Conservation (phyloP, 2,797 vertebrate genomes). For the Artibeus lituratus region DNA sequence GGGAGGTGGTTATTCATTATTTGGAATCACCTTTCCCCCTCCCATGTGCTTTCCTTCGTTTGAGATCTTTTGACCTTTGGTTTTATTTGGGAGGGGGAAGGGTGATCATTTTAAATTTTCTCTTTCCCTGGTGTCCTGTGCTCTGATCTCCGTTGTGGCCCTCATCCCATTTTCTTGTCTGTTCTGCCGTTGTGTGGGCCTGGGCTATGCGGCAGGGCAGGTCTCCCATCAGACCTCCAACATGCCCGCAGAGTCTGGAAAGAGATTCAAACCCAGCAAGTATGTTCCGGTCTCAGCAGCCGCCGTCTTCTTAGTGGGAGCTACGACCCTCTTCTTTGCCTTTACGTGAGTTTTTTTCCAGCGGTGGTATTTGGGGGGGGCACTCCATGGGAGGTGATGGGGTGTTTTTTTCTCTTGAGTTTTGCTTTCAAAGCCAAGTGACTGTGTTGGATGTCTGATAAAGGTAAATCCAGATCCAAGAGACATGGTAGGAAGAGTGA, state of each 20-base stretch:
- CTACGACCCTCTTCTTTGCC: conserved; percentile 97
- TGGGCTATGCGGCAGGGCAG: conserved; percentile 88
- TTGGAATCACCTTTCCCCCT: conserved; percentile 72
- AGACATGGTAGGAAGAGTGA: background rate
- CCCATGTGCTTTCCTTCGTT: conserved; percentile 62
- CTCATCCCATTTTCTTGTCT: conserved; percentile 76
- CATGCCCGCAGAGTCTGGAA: conserved; percentile 87
- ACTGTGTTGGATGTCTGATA: background rate
- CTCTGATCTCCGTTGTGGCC: background rate
- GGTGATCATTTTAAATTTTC: conserved; percentile 46
- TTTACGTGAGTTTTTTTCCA: conserved; percentile 93
- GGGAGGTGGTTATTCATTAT: conserved; percentile 36
- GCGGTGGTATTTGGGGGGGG: fast-evolving
- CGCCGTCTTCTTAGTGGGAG: conserved; percentile 96
- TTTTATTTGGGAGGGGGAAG: conserved; percentile 74
- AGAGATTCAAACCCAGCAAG: conserved; percentile 94
- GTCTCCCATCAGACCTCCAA: conserved; percentile 84
- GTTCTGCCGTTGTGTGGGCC: conserved; percentile 80
- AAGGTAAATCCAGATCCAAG: background rate
- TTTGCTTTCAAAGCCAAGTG: background rate
- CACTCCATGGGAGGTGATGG: background rate
- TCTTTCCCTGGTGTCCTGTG: conserved; percentile 23
- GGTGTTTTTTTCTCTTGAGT: background rate
- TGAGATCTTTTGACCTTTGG: conserved; percentile 59
- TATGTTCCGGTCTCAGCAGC: conserved; percentile 96